A percentile compares a stretch with the other conserved stretches of the same genome.
These are phyloP conservation scores for Peucedramus taeniatus DNA, from an alignment of 2,113 vertebrate species.

Conservation along the genomic window DNA sequence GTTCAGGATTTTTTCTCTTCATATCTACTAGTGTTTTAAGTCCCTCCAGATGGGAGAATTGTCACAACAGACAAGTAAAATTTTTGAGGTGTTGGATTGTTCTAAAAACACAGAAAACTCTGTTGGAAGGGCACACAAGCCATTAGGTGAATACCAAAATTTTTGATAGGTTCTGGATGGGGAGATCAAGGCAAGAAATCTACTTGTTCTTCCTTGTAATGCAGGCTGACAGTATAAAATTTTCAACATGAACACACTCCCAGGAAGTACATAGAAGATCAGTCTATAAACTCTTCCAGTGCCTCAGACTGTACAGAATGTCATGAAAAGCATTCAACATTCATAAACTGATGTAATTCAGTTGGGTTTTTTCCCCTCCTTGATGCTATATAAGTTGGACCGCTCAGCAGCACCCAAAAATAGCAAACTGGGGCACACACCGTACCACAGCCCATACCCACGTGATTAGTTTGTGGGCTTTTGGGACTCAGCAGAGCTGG, in stretches of 20 bases:
- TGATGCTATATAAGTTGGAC: not conserved
- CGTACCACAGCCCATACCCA: accelerated
- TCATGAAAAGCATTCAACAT: not conserved
- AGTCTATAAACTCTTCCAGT: not conserved
- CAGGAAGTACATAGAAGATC: not conserved
- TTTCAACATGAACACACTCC: not conserved
- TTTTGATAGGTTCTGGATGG: not conserved
- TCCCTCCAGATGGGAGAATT: not conserved
- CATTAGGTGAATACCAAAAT: not conserved
- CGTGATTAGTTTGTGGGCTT: not conserved
- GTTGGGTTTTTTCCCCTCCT: too few species aligned
- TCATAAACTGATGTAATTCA: not conserved
- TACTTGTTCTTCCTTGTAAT: not conserved
- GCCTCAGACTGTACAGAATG: not conserved
- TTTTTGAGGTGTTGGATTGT: not conserved
- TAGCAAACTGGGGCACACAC: not conserved
- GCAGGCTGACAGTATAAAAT: not conserved
- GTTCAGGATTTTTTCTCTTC: not conserved
- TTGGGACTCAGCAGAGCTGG: not conserved
- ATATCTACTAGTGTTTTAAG: not conserved
- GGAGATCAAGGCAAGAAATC: not conserved
- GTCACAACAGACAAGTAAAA: not conserved
- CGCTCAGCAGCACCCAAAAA: not conserved
- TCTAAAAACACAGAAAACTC: not conserved
- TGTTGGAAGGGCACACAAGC: not conserved